Evolutionary conservation across 2,797 vertebrate species (phyloP), one percentile per base, ranked within the genome.

Genomic region (Pitangus sulphuratus): DNA sequence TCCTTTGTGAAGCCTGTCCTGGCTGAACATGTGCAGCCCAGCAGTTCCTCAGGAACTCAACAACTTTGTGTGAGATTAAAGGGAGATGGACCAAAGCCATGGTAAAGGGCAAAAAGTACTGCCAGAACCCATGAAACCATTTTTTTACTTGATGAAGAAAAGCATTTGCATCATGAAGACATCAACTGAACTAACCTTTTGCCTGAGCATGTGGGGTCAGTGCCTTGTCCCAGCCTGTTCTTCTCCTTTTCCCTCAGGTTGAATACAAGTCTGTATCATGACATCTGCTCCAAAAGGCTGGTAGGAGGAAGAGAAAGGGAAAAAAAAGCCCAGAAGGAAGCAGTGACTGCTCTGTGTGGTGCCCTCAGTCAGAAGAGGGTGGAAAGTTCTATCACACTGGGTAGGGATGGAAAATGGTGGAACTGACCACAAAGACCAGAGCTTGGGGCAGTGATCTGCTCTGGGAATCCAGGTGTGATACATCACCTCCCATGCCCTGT

Each of bases 401-500:
- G 7, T 8, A 58, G 40, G 17, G n/a, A 37, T 44, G 44, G 56
- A 62, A 31, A n/a, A 69, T 86, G 44, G 8, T n/a, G 20, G 30
- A 78, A 45, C 1, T 53, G 53, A 60, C 28, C 17, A 44, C 12
- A 58, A 74, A 50, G 4, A 76, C 15, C 62, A 94, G 82, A 77
- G 12, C 28, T 44, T 30, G 28, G 26, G 20, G 11, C 31, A 69
- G 17, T 18, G 54, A 47, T 22, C 35, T 79, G 58, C 62, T 72
- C 58, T 31, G 37, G 10, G 24, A 53, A 6, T 25, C 35, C 1
- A 1, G 37, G n/a, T 66, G 11, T 24, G n/a, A 47, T 8, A 28
- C 12, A 7, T 33, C 40, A 44, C 9, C 15, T 82, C 35, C 50
- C 1, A 0, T 35, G 45, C 13, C 9, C 58, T 1, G 1, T 39